Evolutionary conservation across 2,888 invertebrate genomes (phyloP), one percentile per base, ranked within the genome.

Genomic region (Steinernema hermaphroditum): DNA sequence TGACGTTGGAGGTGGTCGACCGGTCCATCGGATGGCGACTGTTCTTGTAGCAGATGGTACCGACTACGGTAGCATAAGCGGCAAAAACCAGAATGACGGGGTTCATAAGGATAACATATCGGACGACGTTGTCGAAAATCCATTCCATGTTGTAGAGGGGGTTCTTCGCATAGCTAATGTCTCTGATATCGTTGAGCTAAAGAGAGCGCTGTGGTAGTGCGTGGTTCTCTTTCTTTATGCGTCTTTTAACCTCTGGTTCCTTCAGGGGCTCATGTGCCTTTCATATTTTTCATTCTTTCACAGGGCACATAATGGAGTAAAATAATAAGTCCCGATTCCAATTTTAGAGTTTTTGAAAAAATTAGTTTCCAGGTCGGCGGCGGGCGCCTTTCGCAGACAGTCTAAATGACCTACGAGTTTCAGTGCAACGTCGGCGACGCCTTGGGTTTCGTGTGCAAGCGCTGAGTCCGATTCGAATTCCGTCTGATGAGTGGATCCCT

Each of bases 61-160:
- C 62, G 62, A 62, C 62, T 62, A 62, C 62, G 16, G 62, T 62
- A 16, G 62, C 62, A n/a, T 29, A 62, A 62, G 62, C 62, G 16
- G 62, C 62, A 9, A 62, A 62, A 32, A 62, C 16, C 9, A 62
- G 62, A n/a, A 62, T 9, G 32, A 29, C 1, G 32, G 29, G 62
- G 34, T 62, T 62, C 16, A 9, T 32, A 8, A 29, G 32, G n/a
- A 62, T 32, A n/a, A 62, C n/a, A 32, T 29, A 29, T 9, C 29
- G 22, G 4, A 62, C 2, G 9, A 62, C 62, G 62, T 34, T 24
- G 62, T 32, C n/a, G 62, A 62, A 62, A 4, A 32, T 16, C 62
- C 62, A 62, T 62, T 62, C 62, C 62, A 62, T 62, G 12, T 2
- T 14, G 32, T 29, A 62, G 1, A 62, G 6, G 4, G 62, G 62